Base-by-base conservation (phyloP, 2,888 invertebrate species). In the Drosophila kokeensis region DNA sequence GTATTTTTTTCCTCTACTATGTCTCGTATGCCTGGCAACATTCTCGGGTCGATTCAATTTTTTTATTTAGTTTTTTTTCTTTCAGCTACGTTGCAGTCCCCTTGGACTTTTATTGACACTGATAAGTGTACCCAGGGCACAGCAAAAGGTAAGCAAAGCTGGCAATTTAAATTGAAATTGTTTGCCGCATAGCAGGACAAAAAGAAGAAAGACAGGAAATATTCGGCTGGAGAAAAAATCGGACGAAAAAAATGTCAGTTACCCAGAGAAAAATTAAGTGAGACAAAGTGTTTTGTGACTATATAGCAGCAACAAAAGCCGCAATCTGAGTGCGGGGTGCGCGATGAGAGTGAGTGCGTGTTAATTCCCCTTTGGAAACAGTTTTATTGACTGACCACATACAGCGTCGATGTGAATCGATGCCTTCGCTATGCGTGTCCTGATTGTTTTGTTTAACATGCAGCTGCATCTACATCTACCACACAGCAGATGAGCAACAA, bases 91-190 rank as follows among this genome's bases (percentile, higher is more conserved):
- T 30, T 72, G 53, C 60, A 60, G 50, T 79, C 83, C 77, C 81
- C 50, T 69, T 74, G 81, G 88, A 85, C 82, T 83, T 82, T 86
- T 87, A 88, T 87, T 86, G 88, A 88, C 86, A 87, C 86, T 87
- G 86, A 87, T 87, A 87, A 87, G 88, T 87, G 88, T 87, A 80
- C 88, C 88, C 86, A 82, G 78, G 78, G 81, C 77, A 76, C 64
- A 79, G 83, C 73, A 76, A 82, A 81, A 88, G 86, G 86, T 87
- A 86, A 88, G 82, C 83, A 83, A 86, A 83, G 82, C 82, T 88
- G 83, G 86, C 88, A 87, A 86, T 88, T 88, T 88, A 86, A 88
- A 87, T 82, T 87, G 86, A 88, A 87, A 88, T 88, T 88, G 88
- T 87, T 83, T 86, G 80, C 79, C 81, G 73, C 76, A 86, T 73